These are phyloP conservation scores for Diarsia dahlii DNA, from an alignment of 2,888 invertebrate species.

Conservation along the genomic window DNA sequence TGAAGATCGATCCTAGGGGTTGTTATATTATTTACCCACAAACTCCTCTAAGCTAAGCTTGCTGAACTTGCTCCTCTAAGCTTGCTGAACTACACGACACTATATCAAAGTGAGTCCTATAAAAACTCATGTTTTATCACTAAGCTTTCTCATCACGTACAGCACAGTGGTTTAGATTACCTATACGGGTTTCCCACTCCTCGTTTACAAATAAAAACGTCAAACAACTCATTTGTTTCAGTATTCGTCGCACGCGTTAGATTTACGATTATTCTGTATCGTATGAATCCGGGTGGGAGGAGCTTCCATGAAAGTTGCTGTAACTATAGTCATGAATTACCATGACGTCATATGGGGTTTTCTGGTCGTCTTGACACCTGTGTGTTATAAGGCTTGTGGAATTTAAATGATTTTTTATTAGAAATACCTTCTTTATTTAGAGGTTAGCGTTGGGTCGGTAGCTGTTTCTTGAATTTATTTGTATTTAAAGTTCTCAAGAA, in stretches of 20 bases:
- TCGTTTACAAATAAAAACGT: slow-evolving; percentile 68
- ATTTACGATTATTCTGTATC: slow-evolving; percentile 84
- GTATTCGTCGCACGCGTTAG: slow-evolving; percentile 80
- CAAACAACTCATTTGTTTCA: slow-evolving; percentile 74
- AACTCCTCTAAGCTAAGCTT: neutral
- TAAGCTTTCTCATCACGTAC: slow-evolving; percentile 86
- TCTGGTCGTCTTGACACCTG: neutral
- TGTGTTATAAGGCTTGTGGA: neutral
- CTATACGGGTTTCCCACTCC: slow-evolving; percentile 82
- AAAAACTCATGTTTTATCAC: slow-evolving; percentile 62
- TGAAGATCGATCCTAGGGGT: no score
- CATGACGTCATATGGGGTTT: slow-evolving; percentile 46
- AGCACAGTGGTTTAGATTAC: slow-evolving; percentile 83
- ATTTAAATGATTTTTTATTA: neutral
- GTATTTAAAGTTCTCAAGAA: neutral
- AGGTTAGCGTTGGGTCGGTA: neutral
- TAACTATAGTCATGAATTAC: slow-evolving; percentile 35
- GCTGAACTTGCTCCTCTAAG: neutral
- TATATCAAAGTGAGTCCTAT: slow-evolving; percentile 26
- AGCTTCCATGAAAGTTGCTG: slow-evolving; percentile 59
- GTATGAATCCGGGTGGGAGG: slow-evolving; percentile 72
- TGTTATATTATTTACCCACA: no score
- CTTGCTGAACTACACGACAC: neutral
- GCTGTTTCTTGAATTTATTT: neutral
- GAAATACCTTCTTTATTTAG: neutral